These are phyloP conservation scores for Cricetomys ansorgei DNA, from an alignment of 2,113 vertebrate species.

Conservation along the genomic window DNA sequence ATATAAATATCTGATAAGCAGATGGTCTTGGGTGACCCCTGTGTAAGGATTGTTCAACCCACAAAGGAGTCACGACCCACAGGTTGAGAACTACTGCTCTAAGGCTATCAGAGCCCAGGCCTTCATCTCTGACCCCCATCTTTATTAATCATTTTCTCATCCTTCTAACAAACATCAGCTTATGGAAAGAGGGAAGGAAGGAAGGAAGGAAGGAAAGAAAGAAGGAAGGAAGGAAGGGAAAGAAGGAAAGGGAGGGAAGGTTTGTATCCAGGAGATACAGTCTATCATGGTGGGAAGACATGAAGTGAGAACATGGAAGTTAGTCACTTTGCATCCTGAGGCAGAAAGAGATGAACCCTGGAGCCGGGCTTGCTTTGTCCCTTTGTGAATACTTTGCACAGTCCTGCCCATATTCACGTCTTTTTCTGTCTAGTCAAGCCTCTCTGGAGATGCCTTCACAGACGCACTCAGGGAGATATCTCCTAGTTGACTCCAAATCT, in stretches of 20 bases:
- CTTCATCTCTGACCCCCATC: not conserved
- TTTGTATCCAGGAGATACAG: not conserved
- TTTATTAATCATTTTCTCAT: not conserved
- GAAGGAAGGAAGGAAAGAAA: not conserved
- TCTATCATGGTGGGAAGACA: not conserved
- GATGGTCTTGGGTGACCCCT: too few species aligned
- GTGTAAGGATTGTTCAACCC: too few species aligned
- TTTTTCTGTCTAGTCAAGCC: not conserved
- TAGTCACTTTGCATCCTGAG: not conserved
- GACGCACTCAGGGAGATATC: not conserved
- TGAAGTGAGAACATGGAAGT: not conserved
- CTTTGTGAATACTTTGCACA: not conserved
- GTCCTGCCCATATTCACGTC: too few species aligned
- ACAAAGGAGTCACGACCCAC: too few species aligned
- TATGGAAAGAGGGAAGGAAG: not conserved
- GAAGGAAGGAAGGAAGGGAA: not conserved
- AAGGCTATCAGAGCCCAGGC: not conserved
- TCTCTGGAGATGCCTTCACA: not conserved
- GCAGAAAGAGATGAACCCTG: not conserved
- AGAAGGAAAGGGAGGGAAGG: too few species aligned
- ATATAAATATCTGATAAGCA: too few species aligned
- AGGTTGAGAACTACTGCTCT: too few species aligned
- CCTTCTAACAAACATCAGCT: not conserved
- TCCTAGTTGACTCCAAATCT: not conserved
- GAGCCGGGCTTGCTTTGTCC: not conserved